Base-by-base conservation (phyloP, 2,888 invertebrate species). In the Pyrrhia umbra region DNA sequence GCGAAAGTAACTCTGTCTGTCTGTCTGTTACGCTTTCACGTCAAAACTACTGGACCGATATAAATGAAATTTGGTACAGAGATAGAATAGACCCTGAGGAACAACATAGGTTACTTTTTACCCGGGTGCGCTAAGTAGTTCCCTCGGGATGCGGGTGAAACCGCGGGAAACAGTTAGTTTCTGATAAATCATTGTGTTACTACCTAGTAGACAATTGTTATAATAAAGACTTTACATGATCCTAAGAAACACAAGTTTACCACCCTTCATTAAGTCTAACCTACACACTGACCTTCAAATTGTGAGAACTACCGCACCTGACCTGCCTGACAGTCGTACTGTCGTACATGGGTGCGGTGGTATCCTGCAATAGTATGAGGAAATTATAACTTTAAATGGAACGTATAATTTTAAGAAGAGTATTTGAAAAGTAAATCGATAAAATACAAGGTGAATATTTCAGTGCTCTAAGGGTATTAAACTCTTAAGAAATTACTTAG, bases 261-360 rank as follows among this genome's bases (percentile, higher is more conserved):
- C 49, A 27, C 23, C 49, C 52, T 25, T n/a, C 30, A n/a, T 62
- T 54, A 58, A 72, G 57, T 40, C 42, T 34, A 42, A 18, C 23
- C 20, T 43, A 52, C 49, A 37, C 4, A 54, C 30, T 77, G 58
- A 58, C 71, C 71, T 72, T 72, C 50, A 13, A 10, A 30, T 34
- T 20, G 54, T 72, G 71, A 39, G 71, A 77, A 55, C 27, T 9
- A 18, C 20, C 30, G 6, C 71, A 77, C 39, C 78, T 74, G 66
- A 15, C 15, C 45, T 37, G 72, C 46, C 27, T 46, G 74, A 16
- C 27, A 15, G 13, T 6, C 23, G 30, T 39, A 46, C 21, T 23
- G 4, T 4, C 15, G 4, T 15, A 34, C 6, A 30, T 9, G 30
- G 30, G 10, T 13, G 9, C 30, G 34, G 13, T 34, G 34, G 13